Evolutionary conservation across 2,888 invertebrate species (phyloP).

Genomic region (Blastobasis adustella): DNA sequence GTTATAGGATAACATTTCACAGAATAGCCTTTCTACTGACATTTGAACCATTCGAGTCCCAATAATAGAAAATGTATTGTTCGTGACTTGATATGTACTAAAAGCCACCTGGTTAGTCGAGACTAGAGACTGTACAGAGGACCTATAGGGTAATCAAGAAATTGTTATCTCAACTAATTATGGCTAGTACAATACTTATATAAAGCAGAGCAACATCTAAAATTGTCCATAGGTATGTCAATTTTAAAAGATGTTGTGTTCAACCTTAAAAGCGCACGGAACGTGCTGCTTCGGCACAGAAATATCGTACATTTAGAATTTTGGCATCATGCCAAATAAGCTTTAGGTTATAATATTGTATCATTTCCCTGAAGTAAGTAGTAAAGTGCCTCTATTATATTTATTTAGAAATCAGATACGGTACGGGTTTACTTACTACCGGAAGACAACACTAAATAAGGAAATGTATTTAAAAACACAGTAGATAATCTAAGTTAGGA

Average conservation of each 20-base stretch:
- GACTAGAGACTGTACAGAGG: too few species aligned
- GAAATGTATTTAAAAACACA: slow-evolving; percentile 20
- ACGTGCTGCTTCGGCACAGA: slow-evolving; percentile 46
- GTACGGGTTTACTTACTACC: neutral
- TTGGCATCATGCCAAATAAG: slow-evolving; percentile 51
- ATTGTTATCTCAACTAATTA: too few species aligned
- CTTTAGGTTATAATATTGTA: slow-evolving; percentile 44
- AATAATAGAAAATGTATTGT: too few species aligned
- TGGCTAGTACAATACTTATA: too few species aligned
- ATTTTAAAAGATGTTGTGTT: slow-evolving; percentile 27
- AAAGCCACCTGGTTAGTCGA: too few species aligned
- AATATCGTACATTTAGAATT: slow-evolving; percentile 59
- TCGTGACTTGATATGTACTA: too few species aligned
- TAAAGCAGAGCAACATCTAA: neutral
- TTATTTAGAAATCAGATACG: slow-evolving; percentile 8
- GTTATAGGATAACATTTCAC: too few species aligned
- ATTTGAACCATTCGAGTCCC: too few species aligned
- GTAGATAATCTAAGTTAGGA: slow-evolving; percentile 18
- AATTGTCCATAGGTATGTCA: slow-evolving; percentile 13
- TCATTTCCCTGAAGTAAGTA: neutral
- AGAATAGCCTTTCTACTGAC: too few species aligned
- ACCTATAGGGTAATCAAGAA: too few species aligned
- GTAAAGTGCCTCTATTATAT: neutral
- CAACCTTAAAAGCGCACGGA: slow-evolving; percentile 54
- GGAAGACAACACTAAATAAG: slow-evolving; percentile 7